These are phyloP conservation scores for Eulemur macaco DNA, from an alignment of 2,113 vertebrate genomes.

Conservation along the genomic window DNA sequence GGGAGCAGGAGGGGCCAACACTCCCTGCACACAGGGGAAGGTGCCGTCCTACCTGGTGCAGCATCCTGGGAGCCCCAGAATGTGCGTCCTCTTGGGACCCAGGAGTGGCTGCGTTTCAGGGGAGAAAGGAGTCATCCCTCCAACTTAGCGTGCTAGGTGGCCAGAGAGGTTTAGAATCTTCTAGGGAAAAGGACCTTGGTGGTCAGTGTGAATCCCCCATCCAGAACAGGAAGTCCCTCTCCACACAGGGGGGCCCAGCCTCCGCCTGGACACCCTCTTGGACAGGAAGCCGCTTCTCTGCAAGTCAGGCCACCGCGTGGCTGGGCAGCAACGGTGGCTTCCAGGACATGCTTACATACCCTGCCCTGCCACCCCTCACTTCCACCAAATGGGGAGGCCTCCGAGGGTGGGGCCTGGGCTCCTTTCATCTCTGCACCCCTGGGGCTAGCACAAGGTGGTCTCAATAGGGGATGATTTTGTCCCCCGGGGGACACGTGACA, in stretches of 20 bases:
- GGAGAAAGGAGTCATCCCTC: not conserved
- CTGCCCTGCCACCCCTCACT: no score
- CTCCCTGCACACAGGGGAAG: not conserved
- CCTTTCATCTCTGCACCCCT: not conserved
- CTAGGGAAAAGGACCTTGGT: no score
- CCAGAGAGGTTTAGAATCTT: not conserved
- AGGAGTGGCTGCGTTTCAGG: not conserved
- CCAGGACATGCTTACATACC: not conserved
- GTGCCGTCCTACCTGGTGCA: accelerated
- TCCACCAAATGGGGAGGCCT: no score
- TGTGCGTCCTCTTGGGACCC: not conserved
- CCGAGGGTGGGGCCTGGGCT: not conserved
- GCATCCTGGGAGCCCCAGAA: accelerated
- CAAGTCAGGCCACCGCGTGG: no score
- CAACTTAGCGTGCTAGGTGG: not conserved
- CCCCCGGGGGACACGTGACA: not conserved
- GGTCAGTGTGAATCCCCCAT: not conserved
- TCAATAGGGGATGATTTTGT: not conserved
- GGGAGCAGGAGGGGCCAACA: accelerated
- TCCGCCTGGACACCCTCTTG: not conserved
- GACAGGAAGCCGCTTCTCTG: not conserved
- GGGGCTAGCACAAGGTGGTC: not conserved
- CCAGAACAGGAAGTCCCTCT: not conserved
- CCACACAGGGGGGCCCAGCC: not conserved
- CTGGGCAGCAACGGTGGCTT: not conserved